phyloP scores from a whole-genome alignment of 2,113 vertebrate species.

The Bubalus kerabau region DNA sequence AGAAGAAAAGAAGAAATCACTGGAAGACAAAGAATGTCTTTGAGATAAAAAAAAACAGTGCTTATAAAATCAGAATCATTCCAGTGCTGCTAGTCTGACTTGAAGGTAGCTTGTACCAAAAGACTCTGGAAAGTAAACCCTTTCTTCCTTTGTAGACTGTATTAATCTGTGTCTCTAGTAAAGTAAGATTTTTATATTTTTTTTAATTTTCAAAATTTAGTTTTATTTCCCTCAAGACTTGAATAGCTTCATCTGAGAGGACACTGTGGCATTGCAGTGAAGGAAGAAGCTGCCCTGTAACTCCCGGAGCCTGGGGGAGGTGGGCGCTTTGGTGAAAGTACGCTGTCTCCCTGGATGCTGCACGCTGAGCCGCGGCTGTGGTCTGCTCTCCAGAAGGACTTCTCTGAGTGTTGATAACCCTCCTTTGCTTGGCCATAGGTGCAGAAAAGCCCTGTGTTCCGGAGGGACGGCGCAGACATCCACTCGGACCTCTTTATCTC shows the following conservation, averaged over 20 bases:
- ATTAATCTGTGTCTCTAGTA: neutral
- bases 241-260: neutral
- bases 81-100: neutral
- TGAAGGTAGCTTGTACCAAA: neutral
- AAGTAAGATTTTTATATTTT: neutral
- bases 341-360: neutral
- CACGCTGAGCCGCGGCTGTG: neutral
- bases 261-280: no score
- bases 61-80: neutral
- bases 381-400: neutral
- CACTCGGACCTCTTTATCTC: slow-evolving; percentile 93
- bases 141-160: neutral
- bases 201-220: neutral
- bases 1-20: neutral
- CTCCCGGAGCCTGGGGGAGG: neutral
- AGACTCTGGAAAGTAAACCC: neutral
- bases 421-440: slow-evolving; percentile 81
- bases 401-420: neutral
- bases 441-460: slow-evolving; percentile 93
- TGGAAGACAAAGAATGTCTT: neutral
- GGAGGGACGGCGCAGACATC: slow-evolving; percentile 94
- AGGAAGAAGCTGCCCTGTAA: neutral
- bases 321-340: neutral
- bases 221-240: neutral
- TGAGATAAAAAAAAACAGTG: neutral